Evolutionary conservation across 2,888 invertebrate species (phyloP), one percentile per base, ranked within the genome.

Genomic region (Oscheius onirici): DNA sequence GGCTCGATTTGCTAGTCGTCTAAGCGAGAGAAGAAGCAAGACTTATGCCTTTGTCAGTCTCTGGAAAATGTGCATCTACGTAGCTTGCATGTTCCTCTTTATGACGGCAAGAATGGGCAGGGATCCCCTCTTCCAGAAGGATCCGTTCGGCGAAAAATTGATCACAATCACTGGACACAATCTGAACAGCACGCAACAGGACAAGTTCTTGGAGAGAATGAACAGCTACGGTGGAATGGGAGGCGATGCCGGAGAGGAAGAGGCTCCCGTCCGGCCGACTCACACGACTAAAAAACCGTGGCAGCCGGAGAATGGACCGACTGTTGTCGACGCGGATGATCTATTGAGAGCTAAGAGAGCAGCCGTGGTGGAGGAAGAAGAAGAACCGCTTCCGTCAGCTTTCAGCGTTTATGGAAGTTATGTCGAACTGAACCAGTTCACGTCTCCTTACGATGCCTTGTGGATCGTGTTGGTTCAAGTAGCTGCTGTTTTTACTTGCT

Each of bases 41-140:
- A 93, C 92, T 2, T 95, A 95, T 89, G 92, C 95, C 84, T 93
- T 86, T 26, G 91, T 96, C 66, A 94, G 95, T 0, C 88, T 94
- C 0, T 96, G 95, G 95, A 97, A 97, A 90, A 93, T 95, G 69
- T 49, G 91, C 0, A 88, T 93, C 46, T 95, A 95, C 87, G 90
- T 95, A 72, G 90, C 93, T 82, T 91, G 92, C 69, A 91, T 93
- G 73, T 85, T 94, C 15, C 89, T 93, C 46, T 92, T 93, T 73
- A 90, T 93, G 44, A 75, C 79, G 0, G 67, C 69, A 22, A 77
- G 93, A 90, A 89, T 93, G 72, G 92, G 86, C 46, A 69, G 82
- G n/a, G 76, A 84, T 20, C 82, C 84, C 24, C 75, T 87, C 65
- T 70, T 79, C n/a, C 78, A 80, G 44, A 72, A 75, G 44, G 84